Evolutionary conservation across 1,140 invertebrate genomes (phyloP).

Genomic region (Ips nitidus): DNA sequence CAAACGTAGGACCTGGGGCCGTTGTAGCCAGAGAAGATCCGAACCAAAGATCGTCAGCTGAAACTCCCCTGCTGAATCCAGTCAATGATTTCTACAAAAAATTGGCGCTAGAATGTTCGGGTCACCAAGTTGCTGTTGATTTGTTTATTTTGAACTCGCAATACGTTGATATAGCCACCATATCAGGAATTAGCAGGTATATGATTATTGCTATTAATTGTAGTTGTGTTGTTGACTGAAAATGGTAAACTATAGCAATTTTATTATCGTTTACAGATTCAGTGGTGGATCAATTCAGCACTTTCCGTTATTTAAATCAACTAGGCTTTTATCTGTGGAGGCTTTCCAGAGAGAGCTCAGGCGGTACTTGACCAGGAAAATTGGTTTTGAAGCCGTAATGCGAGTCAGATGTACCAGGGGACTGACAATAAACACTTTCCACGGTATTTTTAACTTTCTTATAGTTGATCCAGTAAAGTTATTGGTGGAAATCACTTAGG

Average conservation of each 20-base stretch:
- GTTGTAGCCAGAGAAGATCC: constrained; percentile 86
- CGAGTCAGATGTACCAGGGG: constrained; percentile 92
- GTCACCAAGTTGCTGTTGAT: constrained; percentile 95
- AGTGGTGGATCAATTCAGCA: constrained; percentile 94
- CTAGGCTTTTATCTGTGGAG: constrained; percentile 69
- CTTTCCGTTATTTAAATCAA: constrained; percentile 84
- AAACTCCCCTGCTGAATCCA: constrained; percentile 84
- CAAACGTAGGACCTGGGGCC: constrained; percentile 87
- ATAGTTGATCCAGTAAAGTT: neutral
- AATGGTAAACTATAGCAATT: neutral
- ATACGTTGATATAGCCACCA: constrained; percentile 91
- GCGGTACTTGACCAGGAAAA: constrained; percentile 92
- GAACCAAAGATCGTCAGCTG: constrained; percentile 76
- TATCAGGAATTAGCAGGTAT: constrained; percentile 81
- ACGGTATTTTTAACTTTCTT: constrained; percentile 62
- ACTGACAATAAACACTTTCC: constrained; percentile 94
- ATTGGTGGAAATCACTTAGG: constrained; percentile 10
- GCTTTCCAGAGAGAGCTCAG: constrained; percentile 78
- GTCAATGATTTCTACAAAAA: constrained; percentile 99
- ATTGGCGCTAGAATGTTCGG: constrained; percentile 92
- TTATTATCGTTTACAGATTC: constrained; percentile 60
- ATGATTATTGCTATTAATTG: neutral
- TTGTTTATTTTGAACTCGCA: constrained; percentile 92
- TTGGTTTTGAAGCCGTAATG: constrained; percentile 99
- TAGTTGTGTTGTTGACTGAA: neutral